phyloP scores from a whole-genome alignment of 2,888 invertebrate genomes.

The Peribatodes rhomboidaria region DNA sequence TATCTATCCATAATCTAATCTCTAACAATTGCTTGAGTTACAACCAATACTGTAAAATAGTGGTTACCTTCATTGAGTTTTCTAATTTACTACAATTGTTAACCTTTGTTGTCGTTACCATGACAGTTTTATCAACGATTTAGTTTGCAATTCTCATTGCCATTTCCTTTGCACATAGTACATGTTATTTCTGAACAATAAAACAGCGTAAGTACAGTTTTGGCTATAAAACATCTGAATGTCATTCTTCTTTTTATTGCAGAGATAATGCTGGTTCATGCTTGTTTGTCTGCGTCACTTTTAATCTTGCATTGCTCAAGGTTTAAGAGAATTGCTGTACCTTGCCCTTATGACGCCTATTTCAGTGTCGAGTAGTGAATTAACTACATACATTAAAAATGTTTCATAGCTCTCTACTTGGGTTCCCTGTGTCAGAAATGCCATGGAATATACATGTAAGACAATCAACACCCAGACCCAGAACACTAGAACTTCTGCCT shows the following conservation, averaged over 20 bases:
- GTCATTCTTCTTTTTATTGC: slow-evolving; percentile 3
- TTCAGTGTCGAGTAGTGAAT: background rate
- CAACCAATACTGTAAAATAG: no score
- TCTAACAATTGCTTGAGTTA: no score
- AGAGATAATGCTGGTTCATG: slow-evolving; percentile 4
- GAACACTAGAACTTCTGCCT: no score
- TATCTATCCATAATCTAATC: no score
- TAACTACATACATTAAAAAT: background rate
- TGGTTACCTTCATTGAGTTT: no score
- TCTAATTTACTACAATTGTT: no score
- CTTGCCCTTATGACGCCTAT: background rate
- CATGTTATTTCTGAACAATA: slow-evolving; percentile 1
- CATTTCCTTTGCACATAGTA: slow-evolving; percentile 9
- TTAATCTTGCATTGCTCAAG: background rate
- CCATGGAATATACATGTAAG: no score
- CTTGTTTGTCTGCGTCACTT: slow-evolving; percentile 1
- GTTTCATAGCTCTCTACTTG: no score
- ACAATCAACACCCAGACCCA: no score
- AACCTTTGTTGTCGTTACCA: no score
- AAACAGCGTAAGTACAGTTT: background rate
- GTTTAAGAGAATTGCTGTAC: background rate
- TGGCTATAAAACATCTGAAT: slow-evolving; percentile 2
- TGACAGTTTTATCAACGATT: background rate
- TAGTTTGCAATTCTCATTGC: background rate
- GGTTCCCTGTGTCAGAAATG: no score